Evolutionary conservation across 2,888 invertebrate genomes (phyloP), one percentile per base, ranked within the genome.

Genomic region (Microplitis deprimator): DNA sequence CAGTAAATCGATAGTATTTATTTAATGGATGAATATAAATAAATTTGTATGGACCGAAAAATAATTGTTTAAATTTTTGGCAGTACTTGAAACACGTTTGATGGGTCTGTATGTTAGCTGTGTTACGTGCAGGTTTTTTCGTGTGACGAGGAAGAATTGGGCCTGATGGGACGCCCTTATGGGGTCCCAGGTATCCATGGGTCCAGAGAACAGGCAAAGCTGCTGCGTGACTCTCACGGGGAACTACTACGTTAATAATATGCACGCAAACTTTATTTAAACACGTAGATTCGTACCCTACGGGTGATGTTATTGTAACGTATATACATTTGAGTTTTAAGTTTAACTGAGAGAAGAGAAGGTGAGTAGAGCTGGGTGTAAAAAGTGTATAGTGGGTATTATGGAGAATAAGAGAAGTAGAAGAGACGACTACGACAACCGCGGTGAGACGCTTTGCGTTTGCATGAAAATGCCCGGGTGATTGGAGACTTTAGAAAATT

Each of bases 401-500:
- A 68, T 62, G 61, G 38, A 74, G 61, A 62, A 68, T 69, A 64
- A 67, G 61, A 41, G 75, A 71, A 70, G 67, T 62, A 64, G 70
- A 64, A 77, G 68, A 76, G 70, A 69, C 73, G 40, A 41, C 41
- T 16, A 29, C 67, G 59, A 50, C 77, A 20, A 78, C 75, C 78
- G 71, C 77, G 76, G 78, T 79, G 76, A 60, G 65, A 16, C 72
- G 77, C 38, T 38, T 38, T 73, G 68, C 73, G 81, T 89, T 89
- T 88, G 88, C 88, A 88, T 89, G 85, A 89, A 89, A 89, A 89
- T 89, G 85, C 85, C 77, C 72, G 84, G 85, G 86, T 87, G 88
- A 89, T 89, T 87, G 88, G 87, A 83, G 85, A 89, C 89, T 87
- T 88, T 89, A 87, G 86, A 89, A 88, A 89, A 88, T 89, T 88